Conservation (phyloP, 2,888 invertebrate species). For the Eupithecia dodoneata region DNA sequence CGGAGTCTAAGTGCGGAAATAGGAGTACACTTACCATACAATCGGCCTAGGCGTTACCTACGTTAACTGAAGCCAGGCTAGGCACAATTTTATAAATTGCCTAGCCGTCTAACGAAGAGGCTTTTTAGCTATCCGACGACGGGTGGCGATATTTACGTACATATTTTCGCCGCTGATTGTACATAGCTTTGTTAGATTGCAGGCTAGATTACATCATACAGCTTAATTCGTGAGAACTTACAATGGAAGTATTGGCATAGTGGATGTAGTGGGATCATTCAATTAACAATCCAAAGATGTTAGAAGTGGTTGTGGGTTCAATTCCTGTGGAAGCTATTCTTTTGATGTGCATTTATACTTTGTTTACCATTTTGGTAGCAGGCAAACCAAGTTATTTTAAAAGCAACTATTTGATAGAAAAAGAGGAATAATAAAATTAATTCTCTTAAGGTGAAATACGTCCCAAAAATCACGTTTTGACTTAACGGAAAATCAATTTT, state of each 20-base stretch:
- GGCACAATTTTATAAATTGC: no score
- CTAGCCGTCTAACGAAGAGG: no score
- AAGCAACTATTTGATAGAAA: no score
- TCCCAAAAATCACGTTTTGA: no score
- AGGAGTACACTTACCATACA: not conserved
- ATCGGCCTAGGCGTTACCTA: not conserved
- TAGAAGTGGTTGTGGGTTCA: not conserved
- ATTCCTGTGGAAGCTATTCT: not conserved
- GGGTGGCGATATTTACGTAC: not conserved
- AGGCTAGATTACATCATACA: conserved; percentile 22
- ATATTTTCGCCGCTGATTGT: not conserved
- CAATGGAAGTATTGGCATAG: not conserved
- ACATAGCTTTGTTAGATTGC: conserved; percentile 5
- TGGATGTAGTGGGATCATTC: not conserved
- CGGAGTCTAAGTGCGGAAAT: no score
- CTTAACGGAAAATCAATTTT: no score
- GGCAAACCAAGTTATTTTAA: no score
- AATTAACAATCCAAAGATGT: not conserved
- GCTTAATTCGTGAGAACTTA: conserved; percentile 30
- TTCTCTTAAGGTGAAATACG: no score
- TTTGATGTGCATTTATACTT: not conserved
- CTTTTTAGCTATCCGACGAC: not conserved
- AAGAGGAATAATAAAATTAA: no score
- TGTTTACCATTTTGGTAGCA: no score
- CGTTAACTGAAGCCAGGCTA: not conserved